Percentiles rank a stretch among this genome's conserved stretches.
Evolutionary conservation across 2,113 vertebrate species (phyloP).

Genomic region (Gymnobelideus leadbeateri): DNA sequence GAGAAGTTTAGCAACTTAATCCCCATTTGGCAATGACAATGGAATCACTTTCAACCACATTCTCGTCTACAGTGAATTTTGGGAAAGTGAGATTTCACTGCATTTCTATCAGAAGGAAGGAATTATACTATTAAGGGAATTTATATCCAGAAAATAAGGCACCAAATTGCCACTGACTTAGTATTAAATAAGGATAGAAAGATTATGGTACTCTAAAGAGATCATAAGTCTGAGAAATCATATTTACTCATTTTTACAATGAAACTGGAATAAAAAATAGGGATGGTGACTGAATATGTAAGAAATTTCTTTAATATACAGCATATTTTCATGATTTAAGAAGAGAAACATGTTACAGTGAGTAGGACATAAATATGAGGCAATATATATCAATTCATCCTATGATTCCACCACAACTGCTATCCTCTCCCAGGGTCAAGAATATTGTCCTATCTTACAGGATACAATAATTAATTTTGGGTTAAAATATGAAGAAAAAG

Average conservation of each 20-base stretch:
- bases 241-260: background rate
- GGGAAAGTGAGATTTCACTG: background rate
- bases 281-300: background rate
- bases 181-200: background rate
- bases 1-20: constrained; percentile 23
- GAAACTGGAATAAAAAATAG: background rate
- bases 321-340: background rate
- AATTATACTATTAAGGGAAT: background rate
- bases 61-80: background rate
- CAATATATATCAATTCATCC: background rate
- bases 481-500: background rate
- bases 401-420: background rate
- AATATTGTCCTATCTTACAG: background rate
- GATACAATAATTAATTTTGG: background rate
- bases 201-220: background rate
- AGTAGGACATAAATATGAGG: background rate
- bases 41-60: background rate
- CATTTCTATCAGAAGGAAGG: background rate
- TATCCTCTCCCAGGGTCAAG: background rate
- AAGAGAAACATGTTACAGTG: background rate
- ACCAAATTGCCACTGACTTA: background rate
- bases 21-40: background rate
- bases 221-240: background rate
- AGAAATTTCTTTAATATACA: background rate
- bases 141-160: background rate